Evolutionary conservation across 2,797 vertebrate species (phyloP), one percentile per base, ranked within the genome.

Genomic region (Delichon dasypus): DNA sequence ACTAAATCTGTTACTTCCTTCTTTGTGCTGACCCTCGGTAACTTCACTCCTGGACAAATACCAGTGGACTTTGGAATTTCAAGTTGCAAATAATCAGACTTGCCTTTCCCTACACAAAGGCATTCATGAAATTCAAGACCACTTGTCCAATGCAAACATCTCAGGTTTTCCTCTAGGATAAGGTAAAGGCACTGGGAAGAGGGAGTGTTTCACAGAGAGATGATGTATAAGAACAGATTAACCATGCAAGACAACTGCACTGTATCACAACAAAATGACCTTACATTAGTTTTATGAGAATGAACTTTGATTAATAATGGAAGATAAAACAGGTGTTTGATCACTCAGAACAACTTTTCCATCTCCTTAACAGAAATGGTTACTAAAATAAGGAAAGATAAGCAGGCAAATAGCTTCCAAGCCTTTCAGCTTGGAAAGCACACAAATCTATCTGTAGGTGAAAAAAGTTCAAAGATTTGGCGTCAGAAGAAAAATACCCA

Each of bases 21-120:
- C 80, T 95, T 70, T 53, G 34, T 79, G 78, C 62, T 84, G 85
- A 90, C 74, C 85, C 38, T 4, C 40, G 76, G 60, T 85, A 82
- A 91, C 83, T 95, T 76, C 75, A 77, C 65, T 94, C 76, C 64
- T 93, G 80, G 79, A 91, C 73, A 88, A 95, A 95, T 13, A 95
- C 58, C 68, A 94, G 73, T 9, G 85, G 78, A 89, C 62, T 87
- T 36, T 6, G 89, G 93, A 93, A 94, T 79, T 82, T 66, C 66
- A 79, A 92, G 67, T 64, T 71, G 55, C 77, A 13, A 79, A 58
- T 64, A 90, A 90, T 74, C 81, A 85, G 74, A 62, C 53, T 64
- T 95, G 79, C 48, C 32, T 90, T 89, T 76, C 64, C 78, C 91
- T 26, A 57, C 5, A 87, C 53, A 40, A n/a, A 81, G 64, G 50